These are phyloP conservation scores for Lepisosteus osseus DNA, from an alignment of 2,113 vertebrate genomes.

Conservation along the genomic window DNA sequence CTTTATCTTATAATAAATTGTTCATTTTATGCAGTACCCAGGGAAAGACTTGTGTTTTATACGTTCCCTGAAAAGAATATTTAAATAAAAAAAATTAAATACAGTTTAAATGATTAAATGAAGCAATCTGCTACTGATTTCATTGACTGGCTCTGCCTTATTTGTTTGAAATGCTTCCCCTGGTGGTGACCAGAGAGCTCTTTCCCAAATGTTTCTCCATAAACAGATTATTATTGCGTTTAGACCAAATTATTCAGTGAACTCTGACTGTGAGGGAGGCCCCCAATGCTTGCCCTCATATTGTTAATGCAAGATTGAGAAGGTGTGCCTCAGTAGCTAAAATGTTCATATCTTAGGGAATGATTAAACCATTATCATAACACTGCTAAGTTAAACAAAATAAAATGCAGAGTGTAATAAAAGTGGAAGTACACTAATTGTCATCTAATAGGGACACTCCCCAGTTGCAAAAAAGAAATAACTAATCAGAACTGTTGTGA, in stretches of 20 bases:
- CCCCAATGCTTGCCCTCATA: constrained; percentile 4
- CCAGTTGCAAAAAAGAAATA: background rate
- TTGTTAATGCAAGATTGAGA: constrained; percentile 5
- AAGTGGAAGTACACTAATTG: constrained; percentile 10
- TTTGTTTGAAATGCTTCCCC: constrained; percentile 14
- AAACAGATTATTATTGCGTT: constrained; percentile 14
- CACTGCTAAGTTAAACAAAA: constrained; percentile 7
- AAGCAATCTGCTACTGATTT: constrained; percentile 3
- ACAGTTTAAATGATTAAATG: constrained; percentile 9
- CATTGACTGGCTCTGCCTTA: background rate
- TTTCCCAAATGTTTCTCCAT: constrained; percentile 5
- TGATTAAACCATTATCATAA: constrained; percentile 1
- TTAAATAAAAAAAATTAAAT: constrained; percentile 21
- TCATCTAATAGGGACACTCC: background rate
- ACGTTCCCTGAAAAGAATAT: constrained; percentile 24
- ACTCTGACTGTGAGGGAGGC: constrained; percentile 14
- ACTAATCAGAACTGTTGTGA: background rate
- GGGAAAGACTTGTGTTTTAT: constrained; percentile 9
- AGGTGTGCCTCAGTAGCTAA: background rate
- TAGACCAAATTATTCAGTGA: background rate
- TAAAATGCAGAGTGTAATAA: background rate
- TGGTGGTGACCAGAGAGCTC: background rate
- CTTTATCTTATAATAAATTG: constrained; percentile 25
- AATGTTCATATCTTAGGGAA: background rate
- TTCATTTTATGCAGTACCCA: constrained; percentile 4